These are phyloP conservation scores for Galaxias olidus DNA, from an alignment of 2,797 vertebrate species.

Conservation along the genomic window DNA sequence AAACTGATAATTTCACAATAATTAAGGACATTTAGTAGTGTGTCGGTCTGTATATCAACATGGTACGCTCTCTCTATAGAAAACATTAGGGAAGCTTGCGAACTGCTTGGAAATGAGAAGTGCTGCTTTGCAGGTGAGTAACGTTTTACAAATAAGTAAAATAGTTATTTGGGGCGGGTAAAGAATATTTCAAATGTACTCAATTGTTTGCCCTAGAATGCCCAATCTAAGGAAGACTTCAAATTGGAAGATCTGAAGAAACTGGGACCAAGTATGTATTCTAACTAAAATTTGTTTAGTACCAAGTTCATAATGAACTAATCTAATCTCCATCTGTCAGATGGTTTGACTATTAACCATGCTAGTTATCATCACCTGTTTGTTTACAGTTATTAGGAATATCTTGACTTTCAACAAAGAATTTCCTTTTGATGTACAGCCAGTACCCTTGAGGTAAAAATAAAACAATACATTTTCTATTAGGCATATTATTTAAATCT, in stretches of 20 bases:
- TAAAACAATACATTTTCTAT: constrained; percentile 2
- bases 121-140: constrained; percentile 87
- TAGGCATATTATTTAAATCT: not conserved
- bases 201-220: constrained; percentile 84
- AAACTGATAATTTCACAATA: not conserved
- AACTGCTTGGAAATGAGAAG: constrained; percentile 97
- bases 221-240: constrained; percentile 92
- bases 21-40: not conserved
- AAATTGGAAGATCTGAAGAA: constrained; percentile 96
- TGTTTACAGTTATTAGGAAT: constrained; percentile 88
- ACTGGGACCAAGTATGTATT: constrained; percentile 91
- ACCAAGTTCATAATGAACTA: not conserved
- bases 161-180: too few species aligned
- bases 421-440: constrained; percentile 97
- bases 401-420: constrained; percentile 95
- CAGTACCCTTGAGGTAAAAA: constrained; percentile 91
- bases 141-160: too few species aligned
- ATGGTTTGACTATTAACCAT: not conserved
- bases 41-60: not conserved
- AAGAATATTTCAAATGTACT: not conserved
- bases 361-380: constrained; percentile 4
- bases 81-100: constrained; percentile 94
- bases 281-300: not conserved
- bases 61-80: constrained; percentile 69
- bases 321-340: not conserved